phyloP scores from a whole-genome alignment of 2,113 vertebrate species.

The Oryzias celebensis region DNA sequence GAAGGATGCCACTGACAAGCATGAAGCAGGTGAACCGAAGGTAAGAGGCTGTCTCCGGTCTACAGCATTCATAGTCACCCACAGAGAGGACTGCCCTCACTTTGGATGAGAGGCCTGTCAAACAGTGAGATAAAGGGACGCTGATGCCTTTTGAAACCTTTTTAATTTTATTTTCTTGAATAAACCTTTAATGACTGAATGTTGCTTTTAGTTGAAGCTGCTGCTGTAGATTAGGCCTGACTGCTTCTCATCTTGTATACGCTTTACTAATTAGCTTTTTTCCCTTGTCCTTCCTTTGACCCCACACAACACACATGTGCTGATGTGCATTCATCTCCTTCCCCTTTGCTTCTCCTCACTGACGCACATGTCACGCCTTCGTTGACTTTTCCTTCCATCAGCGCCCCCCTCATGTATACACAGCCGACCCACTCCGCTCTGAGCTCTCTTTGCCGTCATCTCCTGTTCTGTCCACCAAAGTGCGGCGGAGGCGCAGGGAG shows the following conservation, averaged over 20 bases:
- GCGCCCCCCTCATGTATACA: conserved; percentile 77
- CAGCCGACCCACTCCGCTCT: conserved; percentile 75
- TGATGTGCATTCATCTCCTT: conserved; percentile 64
- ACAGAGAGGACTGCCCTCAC: not conserved
- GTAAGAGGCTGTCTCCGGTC: conserved; percentile 68
- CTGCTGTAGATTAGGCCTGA: conserved; percentile 53
- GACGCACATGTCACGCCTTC: conserved; percentile 52
- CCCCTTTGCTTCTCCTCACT: conserved; percentile 29
- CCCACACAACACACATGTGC: conserved; percentile 82
- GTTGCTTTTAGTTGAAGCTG: conserved; percentile 63
- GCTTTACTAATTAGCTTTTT: conserved; percentile 93
- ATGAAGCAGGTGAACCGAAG: conserved; percentile 85
- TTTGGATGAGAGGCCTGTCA: conserved; percentile 10
- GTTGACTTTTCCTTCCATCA: conserved; percentile 66
- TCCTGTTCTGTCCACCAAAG: conserved; percentile 79
- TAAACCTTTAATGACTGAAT: conserved; percentile 36
- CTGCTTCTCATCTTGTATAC: conserved; percentile 66
- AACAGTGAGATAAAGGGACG: conserved; percentile 15
- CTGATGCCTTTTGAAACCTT: conserved; percentile 20
- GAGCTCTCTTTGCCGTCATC: conserved; percentile 80
- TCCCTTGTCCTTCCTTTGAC: conserved; percentile 90
- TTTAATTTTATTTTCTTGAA: conserved; percentile 28
- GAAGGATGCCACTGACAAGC: conserved; percentile 64
- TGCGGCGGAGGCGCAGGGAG: conserved; percentile 89
- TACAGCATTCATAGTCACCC: not conserved